Conservation (phyloP, 2,113 vertebrate species). For the Ameiurus melas region DNA sequence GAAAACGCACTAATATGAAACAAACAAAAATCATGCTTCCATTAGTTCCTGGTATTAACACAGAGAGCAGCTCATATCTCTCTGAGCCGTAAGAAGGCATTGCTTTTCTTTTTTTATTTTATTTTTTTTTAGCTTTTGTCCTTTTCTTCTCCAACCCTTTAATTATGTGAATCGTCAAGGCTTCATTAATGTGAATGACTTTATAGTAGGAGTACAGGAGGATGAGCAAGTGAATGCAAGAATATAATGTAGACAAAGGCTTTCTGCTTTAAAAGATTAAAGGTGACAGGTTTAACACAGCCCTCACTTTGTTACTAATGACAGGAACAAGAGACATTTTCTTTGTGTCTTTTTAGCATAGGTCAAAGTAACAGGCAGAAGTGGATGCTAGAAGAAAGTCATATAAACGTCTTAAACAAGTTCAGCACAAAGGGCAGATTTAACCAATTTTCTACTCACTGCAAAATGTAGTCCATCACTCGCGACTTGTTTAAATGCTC, state of each 20-base stretch:
- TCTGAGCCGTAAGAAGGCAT: not conserved
- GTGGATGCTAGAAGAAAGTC: conserved; percentile 1
- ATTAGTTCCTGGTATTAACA: not conserved
- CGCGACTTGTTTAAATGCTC: not conserved
- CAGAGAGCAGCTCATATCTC: not conserved
- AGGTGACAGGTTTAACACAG: conserved; percentile 22
- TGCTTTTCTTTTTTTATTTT: not conserved
- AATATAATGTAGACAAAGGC: not conserved
- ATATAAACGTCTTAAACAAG: not conserved
- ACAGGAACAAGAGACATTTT: conserved; percentile 24
- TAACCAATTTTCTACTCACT: not conserved
- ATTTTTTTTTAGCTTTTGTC: conserved; percentile 34
- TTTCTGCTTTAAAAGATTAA: conserved; percentile 33
- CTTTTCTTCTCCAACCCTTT: conserved; percentile 15
- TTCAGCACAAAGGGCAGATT: not conserved
- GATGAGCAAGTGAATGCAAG: conserved; percentile 5
- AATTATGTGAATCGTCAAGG: conserved; percentile 47
- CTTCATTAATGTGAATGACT: conserved; percentile 51
- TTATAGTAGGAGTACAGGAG: not conserved
- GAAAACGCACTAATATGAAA: not conserved
- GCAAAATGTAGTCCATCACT: not conserved
- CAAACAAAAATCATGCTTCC: not conserved
- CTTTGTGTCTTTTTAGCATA: conserved; percentile 12
- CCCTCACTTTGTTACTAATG: not conserved
- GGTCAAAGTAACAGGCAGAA: conserved; percentile 14